Evolutionary conservation across 2,888 invertebrate species (phyloP).

Genomic region (Plebejus melissa): DNA sequence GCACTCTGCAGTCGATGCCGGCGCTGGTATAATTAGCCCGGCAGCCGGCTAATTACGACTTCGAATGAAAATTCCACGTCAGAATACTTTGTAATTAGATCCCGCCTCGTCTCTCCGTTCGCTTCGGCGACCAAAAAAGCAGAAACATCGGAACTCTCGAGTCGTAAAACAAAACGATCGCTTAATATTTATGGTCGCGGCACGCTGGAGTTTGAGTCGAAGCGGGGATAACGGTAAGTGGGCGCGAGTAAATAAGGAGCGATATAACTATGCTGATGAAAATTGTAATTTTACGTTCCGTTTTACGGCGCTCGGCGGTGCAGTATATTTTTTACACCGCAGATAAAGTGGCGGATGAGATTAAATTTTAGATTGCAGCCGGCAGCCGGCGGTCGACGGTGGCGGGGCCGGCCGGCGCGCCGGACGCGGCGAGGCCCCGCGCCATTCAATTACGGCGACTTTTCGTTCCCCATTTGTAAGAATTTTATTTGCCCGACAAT

Average conservation of each 20-base stretch:
- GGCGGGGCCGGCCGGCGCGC: background rate
- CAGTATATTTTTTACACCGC: constrained; percentile 20
- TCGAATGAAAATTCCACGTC: constrained; percentile 3
- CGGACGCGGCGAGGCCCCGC: background rate
- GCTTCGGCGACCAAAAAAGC: background rate
- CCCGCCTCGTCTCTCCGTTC: background rate
- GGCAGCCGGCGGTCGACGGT: background rate
- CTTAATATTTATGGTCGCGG: background rate
- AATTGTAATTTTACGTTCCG: constrained; percentile 24
- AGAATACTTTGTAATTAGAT: background rate
- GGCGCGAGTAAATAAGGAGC: constrained; percentile 3
- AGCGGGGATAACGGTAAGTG: background rate
- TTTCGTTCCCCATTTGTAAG: background rate
- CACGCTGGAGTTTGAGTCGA: background rate
- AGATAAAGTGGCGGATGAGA: constrained; percentile 25
- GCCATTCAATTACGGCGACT: constrained; percentile 5
- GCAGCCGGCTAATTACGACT: constrained; percentile 18
- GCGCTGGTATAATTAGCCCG: constrained; percentile 2
- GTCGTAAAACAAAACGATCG: constrained; percentile 2
- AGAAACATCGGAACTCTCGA: background rate
- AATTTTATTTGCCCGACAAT: constrained; percentile 2
- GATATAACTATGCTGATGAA: constrained; percentile 24
- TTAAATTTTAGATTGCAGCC: constrained; percentile 25
- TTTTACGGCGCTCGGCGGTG: constrained; percentile 17
- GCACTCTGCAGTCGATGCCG: constrained; percentile 1